Conservation (phyloP, 2,888 invertebrate species). For the Apamea monoglypha region DNA sequence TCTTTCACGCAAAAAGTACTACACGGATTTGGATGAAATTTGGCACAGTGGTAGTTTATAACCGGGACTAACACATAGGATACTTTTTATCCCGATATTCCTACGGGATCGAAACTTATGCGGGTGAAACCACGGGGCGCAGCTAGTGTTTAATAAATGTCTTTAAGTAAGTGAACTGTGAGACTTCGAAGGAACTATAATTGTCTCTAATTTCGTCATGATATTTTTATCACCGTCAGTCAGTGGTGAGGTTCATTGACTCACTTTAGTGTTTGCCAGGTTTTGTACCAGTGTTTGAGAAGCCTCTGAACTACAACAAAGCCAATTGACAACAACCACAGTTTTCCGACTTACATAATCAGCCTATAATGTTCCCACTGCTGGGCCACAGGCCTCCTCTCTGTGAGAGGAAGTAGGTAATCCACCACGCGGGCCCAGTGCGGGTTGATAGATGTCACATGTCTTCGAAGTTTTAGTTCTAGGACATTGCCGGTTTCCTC, state of each 20-base stretch:
- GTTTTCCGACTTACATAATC: too few relatives aligned
- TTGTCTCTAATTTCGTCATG: background rate
- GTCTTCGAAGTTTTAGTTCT: background rate
- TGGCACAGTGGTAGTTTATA: too few relatives aligned
- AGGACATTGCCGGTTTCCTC: background rate
- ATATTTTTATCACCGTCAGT: background rate
- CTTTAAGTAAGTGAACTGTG: background rate
- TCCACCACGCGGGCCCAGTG: background rate
- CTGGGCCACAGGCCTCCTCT: background rate
- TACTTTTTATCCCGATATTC: too few relatives aligned
- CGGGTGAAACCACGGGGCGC: too few relatives aligned
- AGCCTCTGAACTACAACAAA: background rate
- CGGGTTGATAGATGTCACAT: background rate
- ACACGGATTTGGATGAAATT: too few relatives aligned
- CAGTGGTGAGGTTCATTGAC: too few relatives aligned
- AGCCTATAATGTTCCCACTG: background rate
- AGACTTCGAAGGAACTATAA: background rate
- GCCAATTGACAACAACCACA: background rate
- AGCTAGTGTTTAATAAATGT: background rate
- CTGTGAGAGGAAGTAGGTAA: background rate
- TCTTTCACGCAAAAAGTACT: too few relatives aligned
- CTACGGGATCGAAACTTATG: too few relatives aligned
- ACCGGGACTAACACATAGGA: too few relatives aligned
- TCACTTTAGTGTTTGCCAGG: too few relatives aligned
- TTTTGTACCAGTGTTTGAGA: background rate